Evolutionary conservation across 2,888 invertebrate species (phyloP).

Genomic region (Ochlodes sylvanus): DNA sequence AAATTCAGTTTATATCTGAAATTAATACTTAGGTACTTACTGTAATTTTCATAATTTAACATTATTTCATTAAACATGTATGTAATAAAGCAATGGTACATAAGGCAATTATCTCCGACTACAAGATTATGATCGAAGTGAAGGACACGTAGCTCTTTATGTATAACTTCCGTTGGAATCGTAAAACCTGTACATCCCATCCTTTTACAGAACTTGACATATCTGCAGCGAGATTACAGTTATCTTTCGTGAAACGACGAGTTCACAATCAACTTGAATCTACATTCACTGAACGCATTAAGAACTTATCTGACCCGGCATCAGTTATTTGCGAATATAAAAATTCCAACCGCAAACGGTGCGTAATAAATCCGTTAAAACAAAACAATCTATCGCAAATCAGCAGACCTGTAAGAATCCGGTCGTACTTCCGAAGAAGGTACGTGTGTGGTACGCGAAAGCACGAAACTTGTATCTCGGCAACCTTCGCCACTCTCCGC

Average conservation of each 20-base stretch:
- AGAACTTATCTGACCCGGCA: slow-evolving; percentile 8
- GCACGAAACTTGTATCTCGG: slow-evolving; percentile 50
- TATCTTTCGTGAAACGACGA: not conserved
- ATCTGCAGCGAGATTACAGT: not conserved
- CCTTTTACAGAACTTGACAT: slow-evolving; percentile 15
- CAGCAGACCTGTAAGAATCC: slow-evolving; percentile 60
- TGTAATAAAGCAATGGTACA: too few relatives aligned
- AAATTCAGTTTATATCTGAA: too few relatives aligned
- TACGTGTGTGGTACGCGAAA: slow-evolving; percentile 43
- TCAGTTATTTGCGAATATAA: slow-evolving; percentile 36
- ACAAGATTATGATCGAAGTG: too few relatives aligned
- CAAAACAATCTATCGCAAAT: slow-evolving; percentile 49
- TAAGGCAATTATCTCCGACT: too few relatives aligned
- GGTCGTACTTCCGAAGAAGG: slow-evolving; percentile 69
- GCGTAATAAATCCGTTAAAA: slow-evolving; percentile 43
- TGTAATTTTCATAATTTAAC: too few relatives aligned
- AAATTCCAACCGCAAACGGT: slow-evolving; percentile 10
- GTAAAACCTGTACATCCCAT: slow-evolving; percentile 12
- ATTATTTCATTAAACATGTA: too few relatives aligned
- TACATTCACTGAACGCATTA: slow-evolving; percentile 22
- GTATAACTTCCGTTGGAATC: slow-evolving; percentile 10
- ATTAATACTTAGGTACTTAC: too few relatives aligned
- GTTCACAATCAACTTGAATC: not conserved
- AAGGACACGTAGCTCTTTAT: too few relatives aligned
- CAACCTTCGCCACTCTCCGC: slow-evolving; percentile 46